Base-by-base conservation (phyloP, 2,888 invertebrate species). In the Lepeophtheirus nordmannii region DNA sequence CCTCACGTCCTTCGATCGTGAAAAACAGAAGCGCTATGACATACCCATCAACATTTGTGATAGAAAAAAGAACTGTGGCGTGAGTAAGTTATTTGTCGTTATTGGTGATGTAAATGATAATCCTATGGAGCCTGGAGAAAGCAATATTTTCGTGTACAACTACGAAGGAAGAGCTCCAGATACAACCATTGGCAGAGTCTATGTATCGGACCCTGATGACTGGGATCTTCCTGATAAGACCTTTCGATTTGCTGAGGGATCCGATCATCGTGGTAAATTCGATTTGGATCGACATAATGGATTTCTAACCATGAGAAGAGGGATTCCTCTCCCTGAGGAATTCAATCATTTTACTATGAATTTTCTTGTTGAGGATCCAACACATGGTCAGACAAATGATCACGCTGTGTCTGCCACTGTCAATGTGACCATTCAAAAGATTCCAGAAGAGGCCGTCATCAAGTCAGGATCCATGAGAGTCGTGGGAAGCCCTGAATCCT, bases 91-190 rank as follows among this genome's bases (percentile, higher is more conserved):
- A n/a, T 86, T 84, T 67, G 85, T 96, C 14, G 85, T 92, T 46
- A 93, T 97, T 70, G 94, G 93, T 2, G 97, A 98, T 76, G 81
- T 83, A 68, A 97, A 97, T 74, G 96, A 96, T 74, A 93, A 94
- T 74, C 78, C 82, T 1, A 96, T 96, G 85, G 78, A 81, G 62
- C 82, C 86, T 53, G 97, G 96, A 0, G 82, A 83, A 40, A 94
- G 93, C 74, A 82, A 85, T 69, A 91, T 97, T 71, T 88, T 90
- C 73, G 89, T 97, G 1, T 96, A 96, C 76, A 92, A 90, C 74
- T 97, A 92, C 74, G 86, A 85, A 82, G 86, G 84, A 77, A 70
- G 85, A 71, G 82, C 85, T 0, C 86, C 85, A 0, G 83, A 86
- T 69, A 86, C 86, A 0, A 83, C 85, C 70, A 90, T 97, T 67